A percentile compares a stretch with the other conserved stretches of the same genome.
These are phyloP conservation scores for Caenorhabditis panamensis DNA, from an alignment of 2,888 invertebrate genomes.

Conservation along the genomic window DNA sequence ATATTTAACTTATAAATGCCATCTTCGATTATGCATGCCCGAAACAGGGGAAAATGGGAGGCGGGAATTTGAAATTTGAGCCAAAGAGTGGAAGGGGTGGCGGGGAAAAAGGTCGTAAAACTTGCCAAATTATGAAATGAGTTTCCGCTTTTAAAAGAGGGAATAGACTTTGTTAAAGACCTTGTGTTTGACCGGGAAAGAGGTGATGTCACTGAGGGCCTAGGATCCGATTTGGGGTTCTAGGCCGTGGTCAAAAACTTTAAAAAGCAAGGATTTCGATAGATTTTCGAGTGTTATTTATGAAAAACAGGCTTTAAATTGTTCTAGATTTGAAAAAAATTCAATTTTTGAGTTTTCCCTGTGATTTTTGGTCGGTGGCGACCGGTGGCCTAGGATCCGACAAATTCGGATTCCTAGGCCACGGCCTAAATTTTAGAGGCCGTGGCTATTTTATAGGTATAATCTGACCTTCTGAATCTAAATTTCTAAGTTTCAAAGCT, in stretches of 20 bases:
- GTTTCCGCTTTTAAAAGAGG: not conserved
- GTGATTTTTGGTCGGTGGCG: no score
- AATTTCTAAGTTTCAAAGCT: not conserved
- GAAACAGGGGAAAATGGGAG: not conserved
- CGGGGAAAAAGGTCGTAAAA: not conserved
- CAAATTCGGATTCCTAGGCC: not conserved
- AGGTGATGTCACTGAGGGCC: not conserved
- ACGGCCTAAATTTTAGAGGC: not conserved
- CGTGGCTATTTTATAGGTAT: not conserved
- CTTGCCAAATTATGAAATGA: slow-evolving; percentile 1
- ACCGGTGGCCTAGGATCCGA: not conserved
- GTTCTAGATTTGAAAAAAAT: no score
- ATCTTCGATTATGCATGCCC: not conserved
- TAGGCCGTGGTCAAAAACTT: not conserved
- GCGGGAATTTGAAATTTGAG: not conserved
- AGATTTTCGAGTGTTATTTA: no score
- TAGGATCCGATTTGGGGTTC: not conserved
- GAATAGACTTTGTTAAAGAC: no score
- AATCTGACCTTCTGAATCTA: not conserved
- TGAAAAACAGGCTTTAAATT: no score
- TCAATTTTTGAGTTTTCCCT: no score
- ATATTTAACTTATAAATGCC: not conserved
- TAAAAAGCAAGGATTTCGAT: no score
- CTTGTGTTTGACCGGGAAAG: no score
- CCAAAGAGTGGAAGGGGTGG: not conserved